Conservation (phyloP, 2,797 vertebrate species). For the Tachyglossus aculeatus region DNA sequence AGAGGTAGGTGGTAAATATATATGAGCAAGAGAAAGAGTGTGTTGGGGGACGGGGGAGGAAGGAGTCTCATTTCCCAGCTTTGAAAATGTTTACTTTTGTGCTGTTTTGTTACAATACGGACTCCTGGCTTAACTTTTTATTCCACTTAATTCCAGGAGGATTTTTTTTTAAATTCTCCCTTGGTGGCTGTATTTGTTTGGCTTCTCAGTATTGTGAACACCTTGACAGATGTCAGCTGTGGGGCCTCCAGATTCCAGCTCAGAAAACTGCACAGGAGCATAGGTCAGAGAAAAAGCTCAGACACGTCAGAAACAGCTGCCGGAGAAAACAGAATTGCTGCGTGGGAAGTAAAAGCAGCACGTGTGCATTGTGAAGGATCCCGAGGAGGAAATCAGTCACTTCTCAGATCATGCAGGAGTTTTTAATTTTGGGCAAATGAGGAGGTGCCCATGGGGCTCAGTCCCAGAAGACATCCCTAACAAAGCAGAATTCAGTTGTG, state of each 20-base stretch:
- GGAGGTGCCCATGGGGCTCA: too few species aligned
- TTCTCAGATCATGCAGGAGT: too few species aligned
- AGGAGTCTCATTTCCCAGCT: neutral
- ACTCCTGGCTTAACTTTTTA: neutral
- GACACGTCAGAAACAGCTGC: accelerated
- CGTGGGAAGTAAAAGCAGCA: neutral
- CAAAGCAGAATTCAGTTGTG: neutral
- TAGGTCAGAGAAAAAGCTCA: neutral
- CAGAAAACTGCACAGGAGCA: neutral
- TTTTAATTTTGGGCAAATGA: too few species aligned
- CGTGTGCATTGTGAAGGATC: neutral
- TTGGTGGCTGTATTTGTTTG: neutral
- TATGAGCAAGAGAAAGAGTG: too few species aligned
- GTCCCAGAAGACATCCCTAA: neutral
- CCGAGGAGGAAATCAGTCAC: neutral
- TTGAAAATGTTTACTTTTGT: neutral
- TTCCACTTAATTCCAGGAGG: neutral
- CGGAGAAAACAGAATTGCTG: neutral
- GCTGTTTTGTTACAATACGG: neutral
- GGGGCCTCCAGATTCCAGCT: neutral
- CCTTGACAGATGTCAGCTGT: neutral
- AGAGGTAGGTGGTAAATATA: too few species aligned
- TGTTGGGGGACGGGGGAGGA: neutral
- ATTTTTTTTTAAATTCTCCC: neutral
- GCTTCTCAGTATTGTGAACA: neutral